Percentiles rank a stretch among this genome's conserved stretches.
These are phyloP conservation scores for Callospermophilus lateralis DNA, from an alignment of 2,113 vertebrate genomes.

Conservation along the genomic window DNA sequence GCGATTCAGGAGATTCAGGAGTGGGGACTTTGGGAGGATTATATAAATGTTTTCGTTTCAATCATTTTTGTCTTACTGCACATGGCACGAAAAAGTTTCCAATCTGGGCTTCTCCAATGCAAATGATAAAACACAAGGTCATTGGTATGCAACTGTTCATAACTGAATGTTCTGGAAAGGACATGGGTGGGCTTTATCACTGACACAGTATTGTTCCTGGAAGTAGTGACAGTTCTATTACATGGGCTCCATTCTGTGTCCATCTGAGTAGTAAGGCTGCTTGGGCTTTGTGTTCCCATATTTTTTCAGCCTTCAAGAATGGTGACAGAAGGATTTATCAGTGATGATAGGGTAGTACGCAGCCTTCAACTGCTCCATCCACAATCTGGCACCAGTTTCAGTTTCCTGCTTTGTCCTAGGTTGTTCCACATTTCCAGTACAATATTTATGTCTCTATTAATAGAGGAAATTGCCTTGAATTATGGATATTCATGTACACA, in stretches of 20 bases:
- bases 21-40: neutral
- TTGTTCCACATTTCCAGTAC: neutral
- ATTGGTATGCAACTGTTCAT: neutral
- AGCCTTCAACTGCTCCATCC: neutral
- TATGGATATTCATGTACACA: neutral
- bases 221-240: neutral
- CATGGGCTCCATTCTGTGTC: neutral
- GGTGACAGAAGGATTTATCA: constrained; percentile 39
- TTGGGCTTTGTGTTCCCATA: neutral
- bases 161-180: neutral
- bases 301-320: neutral
- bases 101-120: neutral
- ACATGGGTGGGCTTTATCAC: neutral
- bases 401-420: neutral
- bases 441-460: constrained; percentile 64
- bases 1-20: neutral
- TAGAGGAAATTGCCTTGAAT: constrained; percentile 41
- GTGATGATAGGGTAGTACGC: neutral
- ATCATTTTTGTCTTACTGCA: constrained; percentile 9
- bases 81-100: neutral
- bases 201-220: neutral
- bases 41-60: neutral
- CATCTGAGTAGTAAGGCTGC: neutral
- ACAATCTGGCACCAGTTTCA: neutral
- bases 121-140: neutral